Evolutionary conservation across 2,113 vertebrate species (phyloP), one percentile per base, ranked within the genome.

Genomic region (Triplophysa rosa): DNA sequence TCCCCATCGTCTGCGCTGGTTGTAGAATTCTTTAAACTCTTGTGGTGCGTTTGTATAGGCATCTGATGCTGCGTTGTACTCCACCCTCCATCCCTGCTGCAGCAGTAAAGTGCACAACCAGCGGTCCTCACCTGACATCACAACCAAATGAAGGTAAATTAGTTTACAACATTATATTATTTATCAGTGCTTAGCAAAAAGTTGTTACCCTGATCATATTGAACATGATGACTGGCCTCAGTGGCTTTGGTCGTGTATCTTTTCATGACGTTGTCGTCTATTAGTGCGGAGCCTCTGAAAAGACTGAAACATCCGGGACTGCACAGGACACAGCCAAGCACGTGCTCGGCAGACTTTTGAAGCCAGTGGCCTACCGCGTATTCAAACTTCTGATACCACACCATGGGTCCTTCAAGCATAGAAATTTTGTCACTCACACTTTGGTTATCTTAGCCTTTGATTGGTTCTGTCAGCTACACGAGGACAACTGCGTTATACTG

Each of bases 311-410:
- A 93, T 8, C 92, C 91, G 0, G 92, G 92, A 58, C 91, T 93
- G 84, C 92, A 93, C 13, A 93, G 84, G 61, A 93, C 92, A 9
- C 84, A 89, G 40, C 93, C 92, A 1, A 92, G 79, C 75, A 92
- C 86, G 2, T 93, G 91, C 82, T 93, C 91, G 0, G 91, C 88
- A 8, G 93, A 90, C 85, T 93, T 93, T 84, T 93, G 91, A 23
- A 93, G 83, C 93, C 93, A 93, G 78, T 93, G 92, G 54, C 89
- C 91, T 12, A 93, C 67, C 0, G 90, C 91, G 19, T 93, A 93
- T 67, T 93, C 93, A 85, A 93, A 93, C 83, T 93, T 93, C 86
- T 93, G 93, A 84, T 93, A 93, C 93, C 93, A 93, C 13, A 93
- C 90, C 52, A 87, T 83, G 1, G 92, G 92, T 17, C 93, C 93